Percentiles rank a stretch among this genome's conserved stretches.
Conservation (phyloP, 2,888 invertebrate genomes). For the Polylopha cassiicola region DNA sequence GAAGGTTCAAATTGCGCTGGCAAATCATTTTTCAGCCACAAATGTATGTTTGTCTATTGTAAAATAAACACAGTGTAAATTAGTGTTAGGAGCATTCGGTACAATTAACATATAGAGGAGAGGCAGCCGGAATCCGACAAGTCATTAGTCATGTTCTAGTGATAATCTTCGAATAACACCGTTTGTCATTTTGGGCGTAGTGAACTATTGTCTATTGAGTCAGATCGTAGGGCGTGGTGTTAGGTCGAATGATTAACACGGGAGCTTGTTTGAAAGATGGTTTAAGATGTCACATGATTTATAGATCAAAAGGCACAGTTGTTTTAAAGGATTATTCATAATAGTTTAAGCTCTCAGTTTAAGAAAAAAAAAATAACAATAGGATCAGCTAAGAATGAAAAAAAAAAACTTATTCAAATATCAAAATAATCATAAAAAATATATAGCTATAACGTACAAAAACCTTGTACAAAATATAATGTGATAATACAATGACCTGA, state of each 20-base stretch:
- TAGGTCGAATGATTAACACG: neutral
- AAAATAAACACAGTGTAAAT: constrained; percentile 70
- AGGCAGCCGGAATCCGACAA: constrained; percentile 46
- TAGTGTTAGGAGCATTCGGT: constrained; percentile 60
- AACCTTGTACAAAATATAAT: too few species aligned
- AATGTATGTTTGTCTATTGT: constrained; percentile 37
- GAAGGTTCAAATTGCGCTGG: constrained; percentile 19
- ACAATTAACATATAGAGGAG: constrained; percentile 66
- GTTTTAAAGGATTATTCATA: too few species aligned
- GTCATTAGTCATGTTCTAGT: constrained; percentile 70
- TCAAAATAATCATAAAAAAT: too few species aligned
- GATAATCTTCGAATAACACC: constrained; percentile 69
- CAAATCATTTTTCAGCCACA: constrained; percentile 13
- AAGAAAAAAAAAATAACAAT: too few species aligned
- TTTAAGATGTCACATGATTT: too few species aligned
- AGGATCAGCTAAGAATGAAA: too few species aligned
- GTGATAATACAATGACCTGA: too few species aligned
- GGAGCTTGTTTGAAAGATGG: too few species aligned
- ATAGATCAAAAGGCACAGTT: too few species aligned
- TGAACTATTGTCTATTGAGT: constrained; percentile 29
- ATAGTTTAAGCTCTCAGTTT: too few species aligned
- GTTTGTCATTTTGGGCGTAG: constrained; percentile 54
- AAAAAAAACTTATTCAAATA: too few species aligned
- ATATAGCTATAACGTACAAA: too few species aligned
- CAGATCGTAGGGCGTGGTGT: constrained; percentile 18